Evolutionary conservation across 2,113 vertebrate species (phyloP), one percentile per base, ranked within the genome.

Genomic region (Epinephelus cyanopodus): DNA sequence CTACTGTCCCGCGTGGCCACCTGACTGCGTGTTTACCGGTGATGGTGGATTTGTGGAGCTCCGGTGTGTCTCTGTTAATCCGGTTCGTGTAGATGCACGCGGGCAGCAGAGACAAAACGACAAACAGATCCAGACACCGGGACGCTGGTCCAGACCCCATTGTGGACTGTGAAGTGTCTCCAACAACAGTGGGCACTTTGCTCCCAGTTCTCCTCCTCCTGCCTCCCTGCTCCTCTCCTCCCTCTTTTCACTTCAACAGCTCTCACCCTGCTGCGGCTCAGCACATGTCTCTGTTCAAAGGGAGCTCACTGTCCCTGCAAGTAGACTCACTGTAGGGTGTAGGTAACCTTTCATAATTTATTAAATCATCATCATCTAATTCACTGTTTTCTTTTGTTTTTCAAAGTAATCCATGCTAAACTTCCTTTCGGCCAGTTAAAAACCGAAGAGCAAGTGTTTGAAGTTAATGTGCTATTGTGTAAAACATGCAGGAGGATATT

Each of bases 11-110:
- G 76, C 58, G 66, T 83, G 76, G 48, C 64, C 72, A 73, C 67
- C 69, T 81, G 79, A 39, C 71, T 45, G 17, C 57, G 52, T 71
- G 72, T 90, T 94, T 93, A 95, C 95, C 93, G 0, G 63, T 74
- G 75, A 45, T 17, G 74, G 68, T 56, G 65, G 87, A 25, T 18
- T 76, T 84, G 60, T 50, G 71, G 33, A 8, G 66, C 66, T 78
- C 71, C 61, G 66, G 48, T 63, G 81, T 57, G 47, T 75, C 79
- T 42, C 23, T 67, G 18, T 75, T 42, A 67, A 80, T 90, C 83
- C 82, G 57, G 67, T 74, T 78, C 21, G 74, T 75, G 52, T 23
- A 52, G 66, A 86, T 79, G 4, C 74, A 73, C 8, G 17, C 12
- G 17, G 29, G 53, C 52, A 82, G 81, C 13, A 84, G 68, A 74